A percentile compares a stretch with the other conserved stretches of the same genome.
Conservation (phyloP, 2,888 invertebrate species). For the Trichopria drosophilae region DNA sequence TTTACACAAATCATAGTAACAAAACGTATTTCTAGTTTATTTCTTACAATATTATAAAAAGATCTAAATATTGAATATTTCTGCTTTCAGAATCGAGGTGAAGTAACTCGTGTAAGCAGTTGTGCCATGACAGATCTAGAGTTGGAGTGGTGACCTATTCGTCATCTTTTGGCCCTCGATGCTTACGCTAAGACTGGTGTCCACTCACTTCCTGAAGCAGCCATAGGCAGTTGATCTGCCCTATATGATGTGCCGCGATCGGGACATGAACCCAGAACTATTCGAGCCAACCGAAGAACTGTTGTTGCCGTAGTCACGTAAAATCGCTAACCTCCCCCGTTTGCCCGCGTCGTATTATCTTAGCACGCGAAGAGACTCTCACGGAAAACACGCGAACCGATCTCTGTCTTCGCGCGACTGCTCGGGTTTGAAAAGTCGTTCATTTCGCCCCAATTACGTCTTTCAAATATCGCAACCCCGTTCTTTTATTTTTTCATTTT, state of each 20-base stretch:
- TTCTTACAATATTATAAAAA: too few relatives aligned
- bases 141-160: slow-evolving; percentile 51
- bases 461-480: too few relatives aligned
- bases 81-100: slow-evolving; percentile 35
- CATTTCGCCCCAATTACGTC: too few relatives aligned
- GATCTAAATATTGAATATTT: neutral
- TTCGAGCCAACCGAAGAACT: slow-evolving; percentile 29
- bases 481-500: too few relatives aligned
- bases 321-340: neutral
- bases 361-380: too few relatives aligned
- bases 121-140: slow-evolving; percentile 44
- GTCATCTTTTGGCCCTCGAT: slow-evolving; percentile 62
- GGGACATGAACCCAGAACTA: slow-evolving; percentile 69
- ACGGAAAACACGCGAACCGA: too few relatives aligned
- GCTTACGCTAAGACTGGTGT: slow-evolving; percentile 91
- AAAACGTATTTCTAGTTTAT: too few relatives aligned
- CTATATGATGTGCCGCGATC: slow-evolving; percentile 78
- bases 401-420: too few relatives aligned
- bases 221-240: slow-evolving; percentile 70
- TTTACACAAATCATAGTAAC: too few relatives aligned
- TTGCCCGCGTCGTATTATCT: neutral
- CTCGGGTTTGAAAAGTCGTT: too few relatives aligned
- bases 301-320: slow-evolving; percentile 34
- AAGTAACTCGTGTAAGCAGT: slow-evolving; percentile 18
- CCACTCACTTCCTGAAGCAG: slow-evolving; percentile 90